Evolutionary conservation across 2,888 invertebrate genomes (phyloP), one percentile per base, ranked within the genome.

Genomic region (Dastarcus helophoroides): DNA sequence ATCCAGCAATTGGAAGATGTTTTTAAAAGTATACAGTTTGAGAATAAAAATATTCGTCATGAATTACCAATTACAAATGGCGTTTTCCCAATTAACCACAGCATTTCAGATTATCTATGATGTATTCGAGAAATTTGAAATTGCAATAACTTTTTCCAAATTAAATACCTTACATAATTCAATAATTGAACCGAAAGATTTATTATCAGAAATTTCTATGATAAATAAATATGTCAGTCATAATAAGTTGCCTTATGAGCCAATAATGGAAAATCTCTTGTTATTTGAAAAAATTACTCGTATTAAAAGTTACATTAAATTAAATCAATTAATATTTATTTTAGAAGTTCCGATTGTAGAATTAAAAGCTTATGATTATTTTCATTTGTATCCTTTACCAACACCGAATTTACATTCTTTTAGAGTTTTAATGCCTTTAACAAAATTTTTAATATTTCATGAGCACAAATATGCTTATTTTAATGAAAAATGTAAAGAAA

Each of bases 121-220:
- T 13, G n/a, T 15, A 6, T 23, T 25, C 24, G 25, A 31, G 8
- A 31, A 31, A 29, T n/a, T n/a, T n/a, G n/a, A n/a, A n/a, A n/a
- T n/a, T n/a, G n/a, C n/a, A n/a, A n/a, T n/a, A 12, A 22, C 31
- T 5, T 24, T 31, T 24, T 13, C 31, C 16, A 31, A 31, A 31
- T 14, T 31, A 31, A 31, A 31, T 22, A 24, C 14, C 8, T 22
- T 23, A 8, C 31, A 31, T 9, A 31, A 31, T 24, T 3, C 31
- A n/a, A 24, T 31, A 3, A 14, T 31, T 14, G 15, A 31, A 5
- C 22, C 29, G 5, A n/a, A 22, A 2, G 31, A 31, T 24, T 12
- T 31, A 12, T 10, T 26, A 14, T 11, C 10, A 29, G 19, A 19
- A 19, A 19, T 19, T 7, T 19, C 19, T 7, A 19, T 7, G 7